phyloP scores from a whole-genome alignment of 2,113 vertebrate species.

The Dromiciops gliroides region DNA sequence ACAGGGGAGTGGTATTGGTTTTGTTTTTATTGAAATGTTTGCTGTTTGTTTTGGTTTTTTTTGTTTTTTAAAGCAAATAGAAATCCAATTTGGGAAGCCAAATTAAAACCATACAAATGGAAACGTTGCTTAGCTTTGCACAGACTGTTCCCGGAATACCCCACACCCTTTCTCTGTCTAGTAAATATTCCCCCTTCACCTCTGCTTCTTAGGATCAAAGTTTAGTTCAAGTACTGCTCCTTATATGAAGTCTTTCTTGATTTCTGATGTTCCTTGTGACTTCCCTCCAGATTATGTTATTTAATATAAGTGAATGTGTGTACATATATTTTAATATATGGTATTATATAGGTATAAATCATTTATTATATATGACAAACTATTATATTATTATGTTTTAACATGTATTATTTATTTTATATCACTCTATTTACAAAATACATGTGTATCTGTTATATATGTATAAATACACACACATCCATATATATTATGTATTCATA shows the following conservation, averaged over 20 bases:
- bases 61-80: not conserved
- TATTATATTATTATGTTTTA: not conserved
- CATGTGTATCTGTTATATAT: not conserved
- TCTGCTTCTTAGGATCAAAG: not conserved
- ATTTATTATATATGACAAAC: not conserved
- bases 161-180: not conserved
- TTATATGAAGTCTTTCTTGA: not conserved
- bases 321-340: not conserved
- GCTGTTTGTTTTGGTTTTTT: too few relatives aligned
- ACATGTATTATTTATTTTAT: not conserved
- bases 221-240: not conserved
- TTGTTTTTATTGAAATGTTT: conserved; percentile 47
- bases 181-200: not conserved
- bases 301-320: not conserved
- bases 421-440: not conserved
- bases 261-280: not conserved
- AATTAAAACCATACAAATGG: conserved; percentile 29
- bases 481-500: too few relatives aligned
- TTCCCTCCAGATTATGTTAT: not conserved
- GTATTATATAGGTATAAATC: not conserved
- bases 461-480: too few relatives aligned
- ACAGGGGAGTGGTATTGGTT: not conserved
- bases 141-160: not conserved
- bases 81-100: conserved; percentile 24
- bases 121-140: not conserved